These are phyloP conservation scores for Fistularia tabacaria DNA, from an alignment of 2,797 vertebrate genomes.

Conservation along the genomic window DNA sequence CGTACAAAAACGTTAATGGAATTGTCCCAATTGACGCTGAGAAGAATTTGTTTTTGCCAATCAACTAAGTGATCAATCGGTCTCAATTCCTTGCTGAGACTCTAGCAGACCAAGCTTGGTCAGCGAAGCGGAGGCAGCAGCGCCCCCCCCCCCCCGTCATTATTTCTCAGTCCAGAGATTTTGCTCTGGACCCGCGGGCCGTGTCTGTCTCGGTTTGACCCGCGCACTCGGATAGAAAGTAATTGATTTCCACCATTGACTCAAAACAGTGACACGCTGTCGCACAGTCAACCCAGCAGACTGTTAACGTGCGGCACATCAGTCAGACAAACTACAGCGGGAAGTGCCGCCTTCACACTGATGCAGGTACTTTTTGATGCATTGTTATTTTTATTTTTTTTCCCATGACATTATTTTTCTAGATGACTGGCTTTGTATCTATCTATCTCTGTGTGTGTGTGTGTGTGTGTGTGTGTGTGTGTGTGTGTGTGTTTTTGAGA, in stretches of 20 bases:
- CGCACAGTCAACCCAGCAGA: background rate
- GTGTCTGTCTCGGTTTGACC: constrained; percentile 13
- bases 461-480: no score
- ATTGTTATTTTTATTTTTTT: constrained; percentile 3
- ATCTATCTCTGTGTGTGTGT: no score
- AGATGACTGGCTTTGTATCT: background rate
- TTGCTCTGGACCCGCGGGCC: background rate
- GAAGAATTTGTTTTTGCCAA: no score
- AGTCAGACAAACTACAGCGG: constrained; percentile 10
- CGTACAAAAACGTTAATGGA: no score
- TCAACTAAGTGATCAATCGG: no score
- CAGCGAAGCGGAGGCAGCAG: no score
- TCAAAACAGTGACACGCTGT: constrained; percentile 14
- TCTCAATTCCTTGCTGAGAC: no score
- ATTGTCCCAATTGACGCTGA: no score
- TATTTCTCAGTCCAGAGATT: no score
- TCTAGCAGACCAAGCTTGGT: no score
- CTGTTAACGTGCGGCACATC: no score
- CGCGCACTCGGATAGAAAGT: constrained; percentile 34
- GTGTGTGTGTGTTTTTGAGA: background rate
- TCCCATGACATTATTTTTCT: background rate
- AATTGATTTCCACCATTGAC: constrained; percentile 48
- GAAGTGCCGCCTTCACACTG: background rate
- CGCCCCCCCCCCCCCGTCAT: no score
- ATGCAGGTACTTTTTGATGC: constrained; percentile 24